A percentile compares a stretch with the other conserved stretches of the same genome.
Conservation (phyloP, 2,113 vertebrate species). For the Chloroceryle aenea region DNA sequence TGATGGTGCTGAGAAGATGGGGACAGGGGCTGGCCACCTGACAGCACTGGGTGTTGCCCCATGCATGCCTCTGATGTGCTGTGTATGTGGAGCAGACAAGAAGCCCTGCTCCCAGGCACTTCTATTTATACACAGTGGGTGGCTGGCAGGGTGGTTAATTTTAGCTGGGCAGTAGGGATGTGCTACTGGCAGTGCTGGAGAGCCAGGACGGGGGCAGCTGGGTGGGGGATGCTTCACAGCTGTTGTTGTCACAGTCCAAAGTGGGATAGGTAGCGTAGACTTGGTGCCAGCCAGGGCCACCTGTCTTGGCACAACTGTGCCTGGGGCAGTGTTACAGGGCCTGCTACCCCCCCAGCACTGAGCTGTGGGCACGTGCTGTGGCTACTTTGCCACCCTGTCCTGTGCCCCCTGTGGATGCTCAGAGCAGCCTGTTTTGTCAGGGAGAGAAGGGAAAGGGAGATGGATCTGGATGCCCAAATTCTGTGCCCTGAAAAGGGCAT, state of each 20-base stretch:
- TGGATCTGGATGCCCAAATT: rapidly evolving
- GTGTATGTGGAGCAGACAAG: neutral
- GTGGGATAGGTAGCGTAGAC: rapidly evolving
- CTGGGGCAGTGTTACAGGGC: neutral
- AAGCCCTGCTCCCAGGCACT: neutral
- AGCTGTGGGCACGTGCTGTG: rapidly evolving
- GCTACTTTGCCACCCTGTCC: neutral
- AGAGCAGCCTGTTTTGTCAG: neutral
- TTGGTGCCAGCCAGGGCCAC: neutral
- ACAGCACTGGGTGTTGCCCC: neutral
- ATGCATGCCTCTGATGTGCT: rapidly evolving
- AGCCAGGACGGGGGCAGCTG: neutral
- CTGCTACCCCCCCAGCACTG: rapidly evolving
- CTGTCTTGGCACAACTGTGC: neutral
- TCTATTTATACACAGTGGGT: neutral
- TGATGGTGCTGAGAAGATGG: neutral
- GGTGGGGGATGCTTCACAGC: rapidly evolving
- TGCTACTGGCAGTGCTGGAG: rapidly evolving
- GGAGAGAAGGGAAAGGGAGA: neutral
- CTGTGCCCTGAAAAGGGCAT: neutral
- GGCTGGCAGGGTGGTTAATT: neutral
- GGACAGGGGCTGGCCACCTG: no score
- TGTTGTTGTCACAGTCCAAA: neutral
- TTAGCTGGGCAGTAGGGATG: neutral
- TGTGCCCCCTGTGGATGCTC: neutral